Evolutionary conservation across 1,140 invertebrate species (phyloP).

Genomic region (Sitophilus oryzae): DNA sequence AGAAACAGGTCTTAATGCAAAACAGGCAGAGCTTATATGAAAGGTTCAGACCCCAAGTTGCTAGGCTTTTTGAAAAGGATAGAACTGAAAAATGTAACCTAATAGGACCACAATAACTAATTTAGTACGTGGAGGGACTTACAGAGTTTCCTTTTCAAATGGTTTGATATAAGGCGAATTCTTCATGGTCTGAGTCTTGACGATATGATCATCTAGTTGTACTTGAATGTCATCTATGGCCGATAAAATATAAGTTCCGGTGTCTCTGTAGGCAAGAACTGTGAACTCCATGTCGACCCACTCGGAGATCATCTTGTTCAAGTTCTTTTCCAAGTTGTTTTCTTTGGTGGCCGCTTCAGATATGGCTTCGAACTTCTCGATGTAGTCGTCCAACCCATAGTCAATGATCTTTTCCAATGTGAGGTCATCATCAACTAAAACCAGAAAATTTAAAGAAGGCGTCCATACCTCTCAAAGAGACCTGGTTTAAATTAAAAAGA

Average conservation of each 20-base stretch:
- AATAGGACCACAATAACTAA: too few relatives aligned
- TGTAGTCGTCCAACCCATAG: constrained; percentile 84
- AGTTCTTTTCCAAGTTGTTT: constrained; percentile 83
- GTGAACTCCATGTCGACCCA: constrained; percentile 85
- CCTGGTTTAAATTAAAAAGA: too few relatives aligned
- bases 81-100: too few relatives aligned
- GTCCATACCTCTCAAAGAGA: too few relatives aligned
- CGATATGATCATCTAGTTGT: constrained; percentile 92
- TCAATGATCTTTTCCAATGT: constrained; percentile 89
- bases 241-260: constrained; percentile 85
- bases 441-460: background rate
- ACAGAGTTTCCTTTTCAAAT: constrained; percentile 76
- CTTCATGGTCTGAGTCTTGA: constrained; percentile 96
- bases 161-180: constrained; percentile 96
- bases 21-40: too few relatives aligned
- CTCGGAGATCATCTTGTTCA: constrained; percentile 87
- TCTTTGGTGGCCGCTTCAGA: constrained; percentile 95
- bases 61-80: too few relatives aligned
- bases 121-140: too few relatives aligned
- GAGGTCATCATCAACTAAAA: constrained; percentile 66
- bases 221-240: constrained; percentile 93
- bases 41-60: too few relatives aligned
- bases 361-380: constrained; percentile 86
- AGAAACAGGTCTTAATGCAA: too few relatives aligned
- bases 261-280: constrained; percentile 75